Evolutionary conservation across 2,113 vertebrate species (phyloP).

Genomic region (Vulpes ferrilata): DNA sequence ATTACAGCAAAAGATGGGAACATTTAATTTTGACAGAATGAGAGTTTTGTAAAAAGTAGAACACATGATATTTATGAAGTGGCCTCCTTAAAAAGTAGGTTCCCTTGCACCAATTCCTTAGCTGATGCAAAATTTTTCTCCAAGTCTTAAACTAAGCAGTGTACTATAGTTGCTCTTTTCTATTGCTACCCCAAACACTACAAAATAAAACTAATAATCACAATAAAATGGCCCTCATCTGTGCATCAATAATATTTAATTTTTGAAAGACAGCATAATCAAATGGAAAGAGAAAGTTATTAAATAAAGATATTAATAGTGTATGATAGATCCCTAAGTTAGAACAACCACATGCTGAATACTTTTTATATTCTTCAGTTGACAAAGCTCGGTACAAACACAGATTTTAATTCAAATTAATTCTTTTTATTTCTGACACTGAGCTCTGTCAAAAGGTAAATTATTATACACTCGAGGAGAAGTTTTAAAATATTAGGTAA

Average conservation of each 20-base stretch:
- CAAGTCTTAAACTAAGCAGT: background rate
- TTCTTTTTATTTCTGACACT: background rate
- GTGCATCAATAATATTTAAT: background rate
- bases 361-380: background rate
- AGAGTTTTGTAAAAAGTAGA: slow-evolving; percentile 78
- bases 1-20: slow-evolving; percentile 62
- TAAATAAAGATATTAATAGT: slow-evolving; percentile 18
- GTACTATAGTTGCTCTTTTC: background rate
- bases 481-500: slow-evolving; percentile 12
- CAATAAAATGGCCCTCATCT: background rate
- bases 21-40: slow-evolving; percentile 77
- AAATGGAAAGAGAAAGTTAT: background rate
- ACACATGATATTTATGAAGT: slow-evolving; percentile 64
- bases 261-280: background rate
- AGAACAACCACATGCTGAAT: background rate
- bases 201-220: background rate
- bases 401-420: background rate
- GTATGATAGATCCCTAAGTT: background rate
- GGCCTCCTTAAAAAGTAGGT: slow-evolving; percentile 73
- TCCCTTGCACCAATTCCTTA: slow-evolving; percentile 72
- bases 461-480: background rate
- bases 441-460: background rate
- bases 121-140: slow-evolving; percentile 71
- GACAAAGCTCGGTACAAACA: background rate
- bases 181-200: background rate